phyloP scores from a whole-genome alignment of 2,888 invertebrate genomes.

The Octodonta nipae region DNA sequence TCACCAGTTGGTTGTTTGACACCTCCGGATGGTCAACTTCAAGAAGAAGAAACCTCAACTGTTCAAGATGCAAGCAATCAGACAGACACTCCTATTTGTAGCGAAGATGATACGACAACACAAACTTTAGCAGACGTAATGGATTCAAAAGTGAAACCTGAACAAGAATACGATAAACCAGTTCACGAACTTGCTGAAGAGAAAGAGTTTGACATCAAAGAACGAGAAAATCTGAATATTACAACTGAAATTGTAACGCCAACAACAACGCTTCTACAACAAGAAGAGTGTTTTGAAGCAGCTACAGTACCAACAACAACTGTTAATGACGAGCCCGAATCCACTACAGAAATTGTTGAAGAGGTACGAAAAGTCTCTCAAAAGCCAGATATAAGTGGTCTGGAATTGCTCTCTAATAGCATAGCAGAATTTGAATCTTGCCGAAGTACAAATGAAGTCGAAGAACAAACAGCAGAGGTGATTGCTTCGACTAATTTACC shows the following conservation, averaged over 20 bases:
- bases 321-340: not conserved
- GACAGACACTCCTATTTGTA: conserved; percentile 59
- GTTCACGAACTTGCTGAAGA: not conserved
- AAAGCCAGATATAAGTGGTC: conserved; percentile 60
- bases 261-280: no score
- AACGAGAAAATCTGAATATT: no score
- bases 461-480: conserved; percentile 26
- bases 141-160: conserved; percentile 16
- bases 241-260: no score
- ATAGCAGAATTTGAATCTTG: conserved; percentile 62
- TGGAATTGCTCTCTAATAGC: conserved; percentile 72
- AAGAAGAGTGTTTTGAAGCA: not conserved
- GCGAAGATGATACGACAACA: conserved; percentile 46
- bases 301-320: not conserved
- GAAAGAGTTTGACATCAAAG: conserved; percentile 2
- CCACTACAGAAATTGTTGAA: not conserved
- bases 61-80: conserved; percentile 77
- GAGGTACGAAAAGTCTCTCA: conserved; percentile 3
- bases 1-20: conserved; percentile 45
- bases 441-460: conserved; percentile 23
- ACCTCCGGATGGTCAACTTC: conserved; percentile 39
- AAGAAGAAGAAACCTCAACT: conserved; percentile 33
- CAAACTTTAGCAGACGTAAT: conserved; percentile 13
- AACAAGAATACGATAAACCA: conserved; percentile 10
- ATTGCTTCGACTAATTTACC: not conserved